These are phyloP conservation scores for Corapipo altera DNA, from an alignment of 2,113 vertebrate species.

Conservation along the genomic window DNA sequence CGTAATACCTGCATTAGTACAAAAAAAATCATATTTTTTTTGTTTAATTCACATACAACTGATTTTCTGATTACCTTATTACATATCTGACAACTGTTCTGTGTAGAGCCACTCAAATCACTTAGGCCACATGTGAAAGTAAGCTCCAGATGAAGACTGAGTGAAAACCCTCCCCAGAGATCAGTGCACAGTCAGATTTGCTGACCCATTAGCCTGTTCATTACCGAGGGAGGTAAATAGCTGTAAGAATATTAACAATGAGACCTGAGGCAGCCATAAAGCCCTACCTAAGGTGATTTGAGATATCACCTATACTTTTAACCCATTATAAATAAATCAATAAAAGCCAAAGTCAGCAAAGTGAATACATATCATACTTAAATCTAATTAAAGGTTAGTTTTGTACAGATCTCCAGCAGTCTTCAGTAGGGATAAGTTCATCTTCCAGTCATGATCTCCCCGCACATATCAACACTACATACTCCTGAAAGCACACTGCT, in stretches of 20 bases:
- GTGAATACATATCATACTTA: constrained; percentile 28
- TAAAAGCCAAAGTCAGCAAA: constrained; percentile 43
- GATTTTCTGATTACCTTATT: constrained; percentile 11
- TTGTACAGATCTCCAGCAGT: neutral
- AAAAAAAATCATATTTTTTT: neutral
- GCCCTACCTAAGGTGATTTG: neutral
- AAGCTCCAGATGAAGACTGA: neutral
- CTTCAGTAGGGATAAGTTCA: constrained; percentile 14
- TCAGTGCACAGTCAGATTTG: neutral
- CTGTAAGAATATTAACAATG: constrained; percentile 23
- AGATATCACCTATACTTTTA: constrained; percentile 32
- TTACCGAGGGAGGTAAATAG: neutral
- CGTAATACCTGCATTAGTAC: neutral
- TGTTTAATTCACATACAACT: neutral
- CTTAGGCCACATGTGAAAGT: neutral
- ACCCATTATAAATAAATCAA: constrained; percentile 46
- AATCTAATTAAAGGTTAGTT: constrained; percentile 51
- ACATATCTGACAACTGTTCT: neutral
- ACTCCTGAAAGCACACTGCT: neutral
- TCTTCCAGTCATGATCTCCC: neutral
- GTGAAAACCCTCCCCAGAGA: neutral
- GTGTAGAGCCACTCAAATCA: neutral
- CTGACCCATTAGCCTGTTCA: constrained; percentile 21
- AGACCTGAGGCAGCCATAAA: constrained; percentile 10
- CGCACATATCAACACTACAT: neutral